Base-by-base conservation (phyloP, 2,888 invertebrate species). In the Apotomis betuletana region DNA sequence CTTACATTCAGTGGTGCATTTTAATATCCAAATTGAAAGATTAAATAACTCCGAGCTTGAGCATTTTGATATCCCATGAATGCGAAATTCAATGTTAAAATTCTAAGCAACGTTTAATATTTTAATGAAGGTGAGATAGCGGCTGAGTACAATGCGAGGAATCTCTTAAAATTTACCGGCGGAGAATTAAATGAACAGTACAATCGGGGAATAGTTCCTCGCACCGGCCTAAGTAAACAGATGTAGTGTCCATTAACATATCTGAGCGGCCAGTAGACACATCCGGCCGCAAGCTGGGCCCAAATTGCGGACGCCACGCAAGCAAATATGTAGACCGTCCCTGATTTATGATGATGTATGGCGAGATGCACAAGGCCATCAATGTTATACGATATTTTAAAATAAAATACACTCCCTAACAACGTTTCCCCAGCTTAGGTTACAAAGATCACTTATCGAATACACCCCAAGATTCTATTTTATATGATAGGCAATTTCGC, bases 341-440 rank as follows among this genome's bases (percentile, higher is more conserved):
- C 81, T 88, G 90, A 90, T 90, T 89, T 89, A 89, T 87, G 86
- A 86, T 89, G 89, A 89, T 87, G 81, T 85, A 89, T 87, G 79
- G 83, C 83, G 74, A 81, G 80, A 69, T 69, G 71, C 67, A 67
- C 49, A 38, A 67, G 51, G 61, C 72, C 63, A 59, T 72, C 67
- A 62, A 68, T 68, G 65, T 62, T 67, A 67, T 59, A 69, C 57
- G 46, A 69, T 69, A 68, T 70, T 68, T 58, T 72, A 52, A 67
- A 68, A 63, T 68, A 49, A 15, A 6, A 41, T 15, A 8, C 41
- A 68, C 3, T 9, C 41, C 27, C 27, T 9, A 62, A 62, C 49
- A 15, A 36, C 61, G 12, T 62, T 52, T 51, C 8, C 59, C 58
- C 41, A 67, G 13, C 15, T 41, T 64, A 52, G 41, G 38, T 54